A percentile compares a stretch with the other conserved stretches of the same genome.
These are phyloP conservation scores for Hyles euphorbiae DNA, from an alignment of 1,140 invertebrate species.

Conservation along the genomic window DNA sequence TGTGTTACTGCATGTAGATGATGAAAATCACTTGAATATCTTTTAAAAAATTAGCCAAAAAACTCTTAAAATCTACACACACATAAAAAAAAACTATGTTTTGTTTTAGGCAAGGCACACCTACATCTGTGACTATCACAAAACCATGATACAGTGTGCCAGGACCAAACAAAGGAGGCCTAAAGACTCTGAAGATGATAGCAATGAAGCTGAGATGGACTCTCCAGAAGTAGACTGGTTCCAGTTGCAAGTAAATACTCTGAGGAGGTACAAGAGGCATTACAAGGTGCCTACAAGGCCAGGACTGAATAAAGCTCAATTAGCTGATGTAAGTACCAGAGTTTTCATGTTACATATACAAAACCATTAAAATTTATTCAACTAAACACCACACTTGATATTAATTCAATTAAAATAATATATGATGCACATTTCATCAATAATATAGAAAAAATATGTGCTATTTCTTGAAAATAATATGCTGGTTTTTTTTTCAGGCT, in stretches of 20 bases:
- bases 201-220: conserved; percentile 91
- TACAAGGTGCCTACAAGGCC: conserved; percentile 94
- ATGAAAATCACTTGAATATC: too few species aligned
- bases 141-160: conserved; percentile 95
- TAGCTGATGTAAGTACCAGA: conserved; percentile 90
- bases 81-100: conserved; percentile 7
- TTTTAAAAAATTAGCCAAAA: not conserved
- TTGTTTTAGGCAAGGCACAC: conserved; percentile 89
- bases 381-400: too few species aligned
- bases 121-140: conserved; percentile 98
- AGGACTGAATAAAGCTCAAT: conserved; percentile 94
- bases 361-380: too few species aligned
- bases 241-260: conserved; percentile 94
- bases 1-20: too few species aligned
- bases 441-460: not conserved
- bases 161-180: conserved; percentile 88
- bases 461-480: not conserved
- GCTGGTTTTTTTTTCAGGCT: conserved; percentile 78
- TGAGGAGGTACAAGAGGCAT: conserved; percentile 94
- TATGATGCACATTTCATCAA: not conserved
- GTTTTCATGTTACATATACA: too few species aligned
- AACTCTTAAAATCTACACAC: conserved; percentile 1
- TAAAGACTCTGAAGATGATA: conserved; percentile 95
- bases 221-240: conserved; percentile 94
- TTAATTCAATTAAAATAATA: not conserved